Evolutionary conservation across 2,113 vertebrate genomes (phyloP).

Genomic region (Anas platyrhynchos): DNA sequence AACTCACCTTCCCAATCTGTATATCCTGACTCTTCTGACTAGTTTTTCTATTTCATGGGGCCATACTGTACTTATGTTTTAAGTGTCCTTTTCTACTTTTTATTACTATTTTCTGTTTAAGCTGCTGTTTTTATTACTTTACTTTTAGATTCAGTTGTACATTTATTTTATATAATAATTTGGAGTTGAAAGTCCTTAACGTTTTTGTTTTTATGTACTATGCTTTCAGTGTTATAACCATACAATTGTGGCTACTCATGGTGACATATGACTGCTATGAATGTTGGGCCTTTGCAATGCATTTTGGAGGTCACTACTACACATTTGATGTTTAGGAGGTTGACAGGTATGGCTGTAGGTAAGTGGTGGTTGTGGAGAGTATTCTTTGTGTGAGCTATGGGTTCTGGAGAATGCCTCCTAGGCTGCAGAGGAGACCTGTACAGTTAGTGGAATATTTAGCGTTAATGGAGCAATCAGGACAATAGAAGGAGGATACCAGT

Average conservation of each 20-base stretch:
- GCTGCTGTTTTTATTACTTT: conserved; percentile 55
- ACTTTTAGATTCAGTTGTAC: conserved; percentile 45
- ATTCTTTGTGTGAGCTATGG: conserved; percentile 63
- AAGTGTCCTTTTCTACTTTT: neutral
- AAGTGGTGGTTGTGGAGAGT: conserved; percentile 73
- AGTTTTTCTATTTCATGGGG: neutral
- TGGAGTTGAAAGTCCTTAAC: conserved; percentile 65
- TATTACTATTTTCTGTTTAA: conserved; percentile 50
- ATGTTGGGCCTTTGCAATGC: conserved; percentile 78
- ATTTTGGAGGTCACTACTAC: conserved; percentile 79
- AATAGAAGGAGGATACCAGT: neutral
- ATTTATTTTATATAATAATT: conserved; percentile 28
- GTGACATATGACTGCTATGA: conserved; percentile 79
- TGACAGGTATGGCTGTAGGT: conserved; percentile 79
- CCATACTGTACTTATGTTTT: neutral
- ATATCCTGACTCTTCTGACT: neutral
- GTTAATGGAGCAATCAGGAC: neutral
- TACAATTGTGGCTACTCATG: conserved; percentile 81
- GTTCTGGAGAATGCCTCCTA: conserved; percentile 12
- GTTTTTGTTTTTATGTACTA: conserved; percentile 78
- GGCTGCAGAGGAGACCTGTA: neutral
- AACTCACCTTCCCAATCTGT: neutral
- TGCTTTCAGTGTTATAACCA: conserved; percentile 83
- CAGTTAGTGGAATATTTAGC: neutral
- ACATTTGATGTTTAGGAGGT: conserved; percentile 80